Conservation (phyloP, 30 jellyfish, hydroid and myxozoan genomes). For the Sanderia malayensis region DNA sequence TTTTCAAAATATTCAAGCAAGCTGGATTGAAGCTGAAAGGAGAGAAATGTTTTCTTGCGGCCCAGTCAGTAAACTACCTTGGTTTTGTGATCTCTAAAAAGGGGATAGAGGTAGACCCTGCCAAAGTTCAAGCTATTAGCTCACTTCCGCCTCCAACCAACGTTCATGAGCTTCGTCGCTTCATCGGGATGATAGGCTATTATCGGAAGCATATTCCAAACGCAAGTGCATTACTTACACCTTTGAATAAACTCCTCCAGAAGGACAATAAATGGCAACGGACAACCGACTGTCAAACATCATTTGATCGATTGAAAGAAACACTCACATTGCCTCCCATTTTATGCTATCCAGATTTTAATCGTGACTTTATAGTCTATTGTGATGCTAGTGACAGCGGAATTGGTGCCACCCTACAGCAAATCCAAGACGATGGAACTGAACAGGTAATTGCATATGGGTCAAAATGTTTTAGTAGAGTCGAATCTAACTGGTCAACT, state of each 20-base stretch:
- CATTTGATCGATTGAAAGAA: background rate
- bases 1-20: background rate
- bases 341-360: background rate
- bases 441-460: constrained; percentile 6
- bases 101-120: background rate
- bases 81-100: constrained; percentile 1
- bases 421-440: constrained; percentile 8
- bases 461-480: background rate
- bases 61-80: background rate
- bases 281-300: constrained; percentile 2
- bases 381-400: constrained; percentile 29
- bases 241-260: constrained; percentile 8
- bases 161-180: constrained; percentile 4
- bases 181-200: constrained; percentile 12
- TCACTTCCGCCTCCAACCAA: background rate
- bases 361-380: background rate
- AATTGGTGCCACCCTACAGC: constrained; percentile 12
- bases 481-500: constrained; percentile 5
- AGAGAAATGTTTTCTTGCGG: background rate
- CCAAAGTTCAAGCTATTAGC: background rate
- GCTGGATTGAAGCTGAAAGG: constrained; percentile 9
- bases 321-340: constrained; percentile 1
- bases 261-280: constrained; percentile 10
- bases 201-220: constrained; percentile 3
- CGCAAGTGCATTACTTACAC: background rate